These are phyloP conservation scores for Epinephelus awoara DNA, from an alignment of 2,797 vertebrate species.

Conservation along the genomic window DNA sequence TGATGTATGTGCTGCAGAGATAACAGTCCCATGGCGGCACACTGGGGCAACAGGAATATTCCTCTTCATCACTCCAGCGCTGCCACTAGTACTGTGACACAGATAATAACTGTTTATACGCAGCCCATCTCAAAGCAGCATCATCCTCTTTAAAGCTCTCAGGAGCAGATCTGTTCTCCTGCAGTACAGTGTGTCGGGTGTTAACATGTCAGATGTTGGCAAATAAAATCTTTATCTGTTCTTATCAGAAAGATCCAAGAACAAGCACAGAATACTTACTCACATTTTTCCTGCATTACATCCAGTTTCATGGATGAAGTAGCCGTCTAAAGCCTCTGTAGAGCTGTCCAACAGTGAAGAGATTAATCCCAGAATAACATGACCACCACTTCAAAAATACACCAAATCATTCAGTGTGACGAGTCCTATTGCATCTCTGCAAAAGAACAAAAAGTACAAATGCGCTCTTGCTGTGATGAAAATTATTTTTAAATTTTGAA, in stretches of 20 bases:
- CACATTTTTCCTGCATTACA: conserved; percentile 6
- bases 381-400: background rate
- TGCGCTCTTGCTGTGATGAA: background rate
- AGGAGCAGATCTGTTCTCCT: conserved; percentile 54
- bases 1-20: conserved; percentile 80
- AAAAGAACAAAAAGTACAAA: background rate
- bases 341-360: background rate
- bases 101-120: conserved; percentile 75
- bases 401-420: background rate
- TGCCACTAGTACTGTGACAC: conserved; percentile 71
- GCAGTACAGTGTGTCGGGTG: conserved; percentile 20
- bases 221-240: conserved; percentile 54
- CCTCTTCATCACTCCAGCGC: conserved; percentile 73
- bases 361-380: conserved; percentile 33
- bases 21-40: conserved; percentile 75
- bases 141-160: conserved; percentile 65
- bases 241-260: conserved; percentile 35
- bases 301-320: background rate
- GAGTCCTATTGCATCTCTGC: background rate
- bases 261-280: background rate
- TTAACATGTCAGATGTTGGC: conserved; percentile 56
- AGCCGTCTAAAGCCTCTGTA: background rate
- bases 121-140: conserved; percentile 66
- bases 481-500: background rate
- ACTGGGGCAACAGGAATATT: conserved; percentile 70